Conservation (phyloP, 2,888 invertebrate genomes). For the Dasypolia templi region DNA sequence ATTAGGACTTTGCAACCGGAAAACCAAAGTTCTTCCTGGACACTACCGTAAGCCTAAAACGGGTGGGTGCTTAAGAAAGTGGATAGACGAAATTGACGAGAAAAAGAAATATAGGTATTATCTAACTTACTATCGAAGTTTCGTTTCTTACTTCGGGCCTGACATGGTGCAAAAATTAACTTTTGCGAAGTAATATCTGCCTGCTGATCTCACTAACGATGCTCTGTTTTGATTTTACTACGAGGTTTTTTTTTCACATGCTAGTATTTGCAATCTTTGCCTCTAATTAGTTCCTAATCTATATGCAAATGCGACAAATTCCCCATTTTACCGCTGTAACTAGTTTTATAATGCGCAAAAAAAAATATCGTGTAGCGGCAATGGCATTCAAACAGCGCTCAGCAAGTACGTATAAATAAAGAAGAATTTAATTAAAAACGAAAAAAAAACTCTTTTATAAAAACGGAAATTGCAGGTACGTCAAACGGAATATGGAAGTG, state of each 20-base stretch:
- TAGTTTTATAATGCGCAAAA: background rate
- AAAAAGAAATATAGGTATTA: constrained; percentile 49
- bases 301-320: constrained; percentile 38
- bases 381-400: background rate
- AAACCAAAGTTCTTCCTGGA: background rate
- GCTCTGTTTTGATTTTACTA: constrained; percentile 12
- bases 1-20: background rate
- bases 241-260: constrained; percentile 2
- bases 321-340: constrained; percentile 1
- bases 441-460: background rate
- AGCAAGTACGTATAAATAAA: constrained; percentile 5
- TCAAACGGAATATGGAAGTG: constrained; percentile 26
- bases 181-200: constrained; percentile 49
- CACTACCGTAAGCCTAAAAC: constrained; percentile 21
- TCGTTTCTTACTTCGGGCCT: constrained; percentile 15
- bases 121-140: constrained; percentile 46
- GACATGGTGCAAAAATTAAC: constrained; percentile 45
- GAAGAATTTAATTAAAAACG: background rate
- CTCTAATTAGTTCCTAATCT: constrained; percentile 7
- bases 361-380: background rate
- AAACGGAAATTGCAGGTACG: constrained; percentile 19
- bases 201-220: constrained; percentile 26
- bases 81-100: constrained; percentile 13
- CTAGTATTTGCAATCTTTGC: constrained; percentile 1
- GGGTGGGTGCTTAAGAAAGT: constrained; percentile 27